Percentiles rank a stretch among this genome's conserved stretches.
Conservation (phyloP, 2,888 invertebrate genomes). For the Nephrotoma appendiculata region DNA sequence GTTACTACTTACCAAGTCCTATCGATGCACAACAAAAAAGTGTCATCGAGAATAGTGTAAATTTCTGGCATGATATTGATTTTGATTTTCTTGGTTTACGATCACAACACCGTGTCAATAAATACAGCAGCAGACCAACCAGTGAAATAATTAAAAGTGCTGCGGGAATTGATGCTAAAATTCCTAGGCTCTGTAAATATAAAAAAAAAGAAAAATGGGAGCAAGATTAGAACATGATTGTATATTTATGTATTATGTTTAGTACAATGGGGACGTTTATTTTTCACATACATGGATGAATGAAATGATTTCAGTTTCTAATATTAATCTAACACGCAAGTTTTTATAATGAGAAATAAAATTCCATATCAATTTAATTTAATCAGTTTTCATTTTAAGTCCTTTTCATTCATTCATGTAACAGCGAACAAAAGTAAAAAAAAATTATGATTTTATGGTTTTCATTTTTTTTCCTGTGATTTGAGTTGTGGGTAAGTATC, state of each 20-base stretch:
- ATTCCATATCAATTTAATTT: not conserved
- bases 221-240: not conserved
- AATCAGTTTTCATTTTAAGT: not conserved
- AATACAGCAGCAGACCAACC: slow-evolving; percentile 76
- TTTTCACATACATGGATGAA: not conserved
- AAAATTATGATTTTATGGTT: not conserved
- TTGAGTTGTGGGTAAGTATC: too few species aligned
- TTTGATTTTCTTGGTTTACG: slow-evolving; percentile 60
- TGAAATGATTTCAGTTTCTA: not conserved
- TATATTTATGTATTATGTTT: not conserved
- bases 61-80: slow-evolving; percentile 32
- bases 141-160: slow-evolving; percentile 83
- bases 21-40: slow-evolving; percentile 81
- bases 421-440: not conserved
- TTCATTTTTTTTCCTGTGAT: too few species aligned
- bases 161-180: slow-evolving; percentile 84
- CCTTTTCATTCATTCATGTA: not conserved
- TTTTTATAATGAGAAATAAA: not conserved
- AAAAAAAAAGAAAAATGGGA: slow-evolving; percentile 16
- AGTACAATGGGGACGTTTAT: not conserved
- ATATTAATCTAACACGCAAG: not conserved
- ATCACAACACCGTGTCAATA: slow-evolving; percentile 91
- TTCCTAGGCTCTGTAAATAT: slow-evolving; percentile 69
- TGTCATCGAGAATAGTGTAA: slow-evolving; percentile 37
- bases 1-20: slow-evolving; percentile 46